Base-by-base conservation (phyloP, 2,113 vertebrate genomes). In the Oceanites oceanicus region DNA sequence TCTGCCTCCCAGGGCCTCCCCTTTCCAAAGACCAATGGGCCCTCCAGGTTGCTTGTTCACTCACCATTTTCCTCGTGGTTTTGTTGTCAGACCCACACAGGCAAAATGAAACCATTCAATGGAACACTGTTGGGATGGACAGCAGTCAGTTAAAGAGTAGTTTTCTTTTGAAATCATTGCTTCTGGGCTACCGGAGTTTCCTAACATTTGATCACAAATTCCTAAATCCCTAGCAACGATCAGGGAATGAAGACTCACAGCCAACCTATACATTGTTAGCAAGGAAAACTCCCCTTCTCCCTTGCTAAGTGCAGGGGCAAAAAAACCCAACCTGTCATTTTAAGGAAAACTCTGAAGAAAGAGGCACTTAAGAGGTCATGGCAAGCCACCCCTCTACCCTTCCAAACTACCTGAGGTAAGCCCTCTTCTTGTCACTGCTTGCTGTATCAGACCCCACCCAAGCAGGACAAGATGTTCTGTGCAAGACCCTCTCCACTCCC, bases 91-190 rank as follows among this genome's bases (percentile, higher is more conserved):
- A 83, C 99, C 99, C 94, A 99, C 99, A 86, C 99, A 99, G 85
- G 99, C 99, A 96, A 99, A 99, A 98, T 99, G 99, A 98, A 99
- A 99, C 99, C 99, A 99, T 96, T 99, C 99, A 44, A 99, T 99
- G 96, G 99, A 99, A 97, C 99, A 99, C 99, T 99, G 97, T 77
- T 53, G 92, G 82, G 85, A 76, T 68, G 65, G 82, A 96, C 23
- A 92, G 83, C 72, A 79, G 56, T 34, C 50, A 90, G 77, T 92
- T 61, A 86, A 81, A 92, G 38, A 40, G 30, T 19, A 25, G 56
- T 55, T 78, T 81, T 66, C 36, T 45, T n/a, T 22, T 38, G 30
- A 86, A 87, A 75, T 38, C 34, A 10, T 25, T 73, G 36, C 22
- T 88, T 85, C 76, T 45, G 56, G 36, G 42, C 56, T 75, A 61